phyloP scores from a whole-genome alignment of 2,113 vertebrate genomes.

The Pituophis catenifer region DNA sequence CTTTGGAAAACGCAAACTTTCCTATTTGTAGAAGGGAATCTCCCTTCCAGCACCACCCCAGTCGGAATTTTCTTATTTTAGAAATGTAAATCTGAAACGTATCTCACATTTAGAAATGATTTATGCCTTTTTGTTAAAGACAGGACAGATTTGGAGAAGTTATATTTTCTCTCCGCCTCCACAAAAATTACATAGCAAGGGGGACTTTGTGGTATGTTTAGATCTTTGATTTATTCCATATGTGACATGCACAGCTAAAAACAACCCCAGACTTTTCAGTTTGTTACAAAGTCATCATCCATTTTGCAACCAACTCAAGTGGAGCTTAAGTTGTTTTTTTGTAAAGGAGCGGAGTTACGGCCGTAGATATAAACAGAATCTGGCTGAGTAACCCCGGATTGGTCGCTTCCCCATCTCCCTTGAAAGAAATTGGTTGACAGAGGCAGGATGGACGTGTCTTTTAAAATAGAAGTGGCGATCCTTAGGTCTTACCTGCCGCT shows the following conservation, averaged over 20 bases:
- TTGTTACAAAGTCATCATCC: conserved; percentile 13
- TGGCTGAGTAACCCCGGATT: not conserved
- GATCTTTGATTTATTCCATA: conserved; percentile 72
- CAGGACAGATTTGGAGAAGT: not conserved
- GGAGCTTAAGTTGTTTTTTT: conserved; percentile 51
- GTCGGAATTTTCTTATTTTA: not conserved
- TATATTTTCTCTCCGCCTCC: conserved; percentile 40
- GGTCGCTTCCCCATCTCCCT: not conserved
- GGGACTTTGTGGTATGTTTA: conserved; percentile 69
- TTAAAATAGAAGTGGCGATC: not conserved
- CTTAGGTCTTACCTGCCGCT: conserved; percentile 81
- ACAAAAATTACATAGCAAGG: conserved; percentile 25
- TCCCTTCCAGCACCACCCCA: not conserved
- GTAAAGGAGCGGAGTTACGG: not conserved
- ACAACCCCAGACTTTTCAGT: conserved; percentile 12
- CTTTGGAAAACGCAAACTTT: not conserved
- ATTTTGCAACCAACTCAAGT: conserved; percentile 4
- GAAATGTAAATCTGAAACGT: not conserved
- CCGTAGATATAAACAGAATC: not conserved
- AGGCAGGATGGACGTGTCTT: not conserved
- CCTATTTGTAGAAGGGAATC: not conserved
- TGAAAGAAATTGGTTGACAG: not conserved
- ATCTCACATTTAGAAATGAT: not conserved
- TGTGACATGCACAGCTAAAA: conserved; percentile 57
- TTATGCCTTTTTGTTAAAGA: conserved; percentile 53